Percentiles rank a stretch among this genome's conserved stretches.
phyloP scores from a whole-genome alignment of 2,888 invertebrate species.

The Anthophora plumipes region DNA sequence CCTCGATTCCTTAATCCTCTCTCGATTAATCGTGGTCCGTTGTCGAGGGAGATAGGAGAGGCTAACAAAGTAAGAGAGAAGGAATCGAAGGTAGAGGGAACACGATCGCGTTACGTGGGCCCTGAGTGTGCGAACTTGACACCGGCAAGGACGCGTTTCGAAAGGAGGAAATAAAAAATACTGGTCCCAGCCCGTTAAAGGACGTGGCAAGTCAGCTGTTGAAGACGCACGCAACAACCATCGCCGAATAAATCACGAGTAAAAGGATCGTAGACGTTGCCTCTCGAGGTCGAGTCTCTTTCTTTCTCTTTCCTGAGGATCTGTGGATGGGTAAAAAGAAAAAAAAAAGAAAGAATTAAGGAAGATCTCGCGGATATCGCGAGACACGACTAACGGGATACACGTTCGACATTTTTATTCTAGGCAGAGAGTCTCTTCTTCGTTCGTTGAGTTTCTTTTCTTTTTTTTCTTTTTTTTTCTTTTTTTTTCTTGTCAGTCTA shows the following conservation, averaged over 20 bases:
- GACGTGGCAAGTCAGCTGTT: conserved; percentile 77
- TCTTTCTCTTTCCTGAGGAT: background rate
- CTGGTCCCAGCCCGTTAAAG: conserved; percentile 79
- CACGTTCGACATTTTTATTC: background rate
- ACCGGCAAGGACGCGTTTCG: conserved; percentile 84
- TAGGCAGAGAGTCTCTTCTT: background rate
- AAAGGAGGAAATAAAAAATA: conserved; percentile 83
- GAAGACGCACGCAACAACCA: conserved; percentile 63
- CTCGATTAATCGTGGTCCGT: conserved; percentile 36
- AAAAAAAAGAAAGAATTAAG: conserved; percentile 27
- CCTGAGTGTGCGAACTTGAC: conserved; percentile 81
- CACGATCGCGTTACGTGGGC: conserved; percentile 75
- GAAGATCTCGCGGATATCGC: conserved; percentile 30
- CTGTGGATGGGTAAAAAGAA: no score
- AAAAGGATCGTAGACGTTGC: conserved; percentile 53
- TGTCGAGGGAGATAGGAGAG: background rate
- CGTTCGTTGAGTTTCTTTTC: no score
- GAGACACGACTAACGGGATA: conserved; percentile 41
- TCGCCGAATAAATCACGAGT: conserved; percentile 63
- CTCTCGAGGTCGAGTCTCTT: conserved; percentile 43
- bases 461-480: no score
- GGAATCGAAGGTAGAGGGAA: conserved; percentile 8
- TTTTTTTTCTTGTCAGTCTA: no score
- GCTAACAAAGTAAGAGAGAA: background rate
- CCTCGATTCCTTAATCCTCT: conserved; percentile 47